Base-by-base conservation (phyloP, 1,140 invertebrate species). In the Scaptomyza hsui region DNA sequence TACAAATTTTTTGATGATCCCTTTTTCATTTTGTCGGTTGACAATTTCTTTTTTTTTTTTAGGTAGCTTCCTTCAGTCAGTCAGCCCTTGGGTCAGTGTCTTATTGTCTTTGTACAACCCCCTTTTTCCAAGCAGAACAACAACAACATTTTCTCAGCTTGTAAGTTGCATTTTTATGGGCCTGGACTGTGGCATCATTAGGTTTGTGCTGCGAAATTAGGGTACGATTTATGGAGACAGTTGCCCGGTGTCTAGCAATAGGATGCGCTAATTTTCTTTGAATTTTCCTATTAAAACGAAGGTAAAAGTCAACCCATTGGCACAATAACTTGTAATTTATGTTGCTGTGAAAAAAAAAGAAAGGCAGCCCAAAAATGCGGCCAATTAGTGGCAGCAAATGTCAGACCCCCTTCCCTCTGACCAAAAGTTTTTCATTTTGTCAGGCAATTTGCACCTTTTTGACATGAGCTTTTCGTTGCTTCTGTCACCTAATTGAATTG, bases 341-440 rank as follows among this genome's bases (percentile, higher is more conserved):
- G 81, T 60, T 45, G 47, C 82, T 86, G 81, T 81, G 81, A 86
- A 86, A 86, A 48, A 65, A 15, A 39, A 32, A 35, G 35, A 35
- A 55, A 57, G 47, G 60, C 48, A 59, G 26, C 42, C 60, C 41
- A 65, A 63, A 70, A 74, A 47, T 81, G 77, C 57, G 81, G 81
- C 81, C 81, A 86, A 86, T 88, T 86, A 86, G 82, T 88, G 82
- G 82, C 78, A 57, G 77, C 61, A 80, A 76, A 86, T 85, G 72
- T 71, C 18, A 52, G 10, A 35, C n/a, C 15, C 26, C n/a, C 18
- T 15, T n/a, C 12, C 9, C 16, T 13, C 3, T 32, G 21, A 45
- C 10, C 45, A 57, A 52, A 59, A 53, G 13, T 48, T 41, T 35
- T 10, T n/a, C 37, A 47, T 53, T 59, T 48, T 42, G 24, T 32